A percentile compares a stretch with the other conserved stretches of the same genome.
These are phyloP conservation scores for Radopholus similis DNA, from an alignment of 1,140 invertebrate genomes.

Conservation along the genomic window DNA sequence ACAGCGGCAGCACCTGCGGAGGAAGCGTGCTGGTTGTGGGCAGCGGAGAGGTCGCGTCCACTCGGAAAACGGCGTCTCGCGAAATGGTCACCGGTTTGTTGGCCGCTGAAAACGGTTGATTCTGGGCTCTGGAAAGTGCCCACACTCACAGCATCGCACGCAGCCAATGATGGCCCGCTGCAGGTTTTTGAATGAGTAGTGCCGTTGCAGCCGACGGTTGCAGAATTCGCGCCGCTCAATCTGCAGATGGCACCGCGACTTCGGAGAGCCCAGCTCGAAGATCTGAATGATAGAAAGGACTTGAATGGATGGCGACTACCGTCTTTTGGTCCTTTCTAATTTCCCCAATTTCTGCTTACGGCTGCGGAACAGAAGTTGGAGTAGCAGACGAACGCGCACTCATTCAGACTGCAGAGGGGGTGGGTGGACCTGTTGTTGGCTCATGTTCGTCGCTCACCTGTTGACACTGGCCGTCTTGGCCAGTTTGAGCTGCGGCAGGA, in stretches of 20 bases:
- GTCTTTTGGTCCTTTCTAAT: too few species aligned
- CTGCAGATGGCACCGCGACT: slow-evolving; percentile 23
- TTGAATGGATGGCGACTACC: too few species aligned
- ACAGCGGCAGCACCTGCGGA: not conserved
- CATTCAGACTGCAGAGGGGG: slow-evolving; percentile 22
- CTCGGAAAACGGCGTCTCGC: slow-evolving; percentile 24
- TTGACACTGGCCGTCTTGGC: slow-evolving; percentile 3
- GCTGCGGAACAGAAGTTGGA: slow-evolving; percentile 40
- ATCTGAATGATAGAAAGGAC: too few species aligned
- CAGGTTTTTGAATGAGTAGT: slow-evolving; percentile 33
- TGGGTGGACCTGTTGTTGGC: not conserved
- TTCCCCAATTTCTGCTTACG: too few species aligned
- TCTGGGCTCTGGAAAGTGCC: not conserved
- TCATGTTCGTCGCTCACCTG: not conserved
- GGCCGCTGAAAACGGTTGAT: slow-evolving; percentile 5
- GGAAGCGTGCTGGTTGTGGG: not conserved
- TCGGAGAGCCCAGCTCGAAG: slow-evolving; percentile 24
- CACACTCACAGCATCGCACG: slow-evolving; percentile 30
- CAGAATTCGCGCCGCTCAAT: slow-evolving; percentile 29
- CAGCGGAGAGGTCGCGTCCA: slow-evolving; percentile 19
- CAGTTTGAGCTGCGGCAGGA: slow-evolving; percentile 2
- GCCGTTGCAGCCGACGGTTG: slow-evolving; percentile 23
- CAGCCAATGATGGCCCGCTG: slow-evolving; percentile 29
- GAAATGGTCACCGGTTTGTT: slow-evolving; percentile 30
- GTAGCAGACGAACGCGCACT: slow-evolving; percentile 42